Conservation (phyloP, 2,113 vertebrate species). For the Odobenus rosmarus region DNA sequence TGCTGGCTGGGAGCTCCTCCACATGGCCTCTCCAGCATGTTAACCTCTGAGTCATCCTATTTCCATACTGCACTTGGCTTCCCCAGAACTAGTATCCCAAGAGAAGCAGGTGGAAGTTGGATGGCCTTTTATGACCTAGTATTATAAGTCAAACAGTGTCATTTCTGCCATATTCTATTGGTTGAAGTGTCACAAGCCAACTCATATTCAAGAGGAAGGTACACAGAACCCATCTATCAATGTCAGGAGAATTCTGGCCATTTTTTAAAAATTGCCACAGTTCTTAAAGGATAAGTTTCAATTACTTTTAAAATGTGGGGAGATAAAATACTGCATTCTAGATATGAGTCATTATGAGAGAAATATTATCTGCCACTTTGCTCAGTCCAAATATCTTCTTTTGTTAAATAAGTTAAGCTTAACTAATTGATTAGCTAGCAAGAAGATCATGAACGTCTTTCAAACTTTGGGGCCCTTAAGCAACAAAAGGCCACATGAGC, state of each 20-base stretch:
- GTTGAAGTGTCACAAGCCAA: background rate
- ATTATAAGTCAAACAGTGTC: background rate
- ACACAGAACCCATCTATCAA: background rate
- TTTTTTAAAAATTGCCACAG: background rate
- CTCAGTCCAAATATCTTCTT: conserved; percentile 1
- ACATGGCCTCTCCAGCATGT: background rate
- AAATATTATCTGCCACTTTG: background rate
- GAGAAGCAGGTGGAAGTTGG: background rate
- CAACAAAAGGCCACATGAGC: background rate
- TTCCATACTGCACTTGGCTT: background rate
- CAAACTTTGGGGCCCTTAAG: conserved; percentile 13
- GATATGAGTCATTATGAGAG: background rate
- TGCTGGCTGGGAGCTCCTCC: background rate
- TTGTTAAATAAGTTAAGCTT: conserved; percentile 42
- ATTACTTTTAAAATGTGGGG: background rate
- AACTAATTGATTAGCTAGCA: conserved; percentile 44
- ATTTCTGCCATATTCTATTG: background rate
- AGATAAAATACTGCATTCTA: background rate
- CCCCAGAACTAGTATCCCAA: background rate
- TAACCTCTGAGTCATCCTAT: background rate
- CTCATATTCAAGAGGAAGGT: background rate
- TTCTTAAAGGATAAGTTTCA: conserved; percentile 16
- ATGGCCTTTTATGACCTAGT: background rate
- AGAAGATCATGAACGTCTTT: background rate
- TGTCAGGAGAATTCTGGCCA: background rate